A percentile compares a stretch with the other conserved stretches of the same genome.
Evolutionary conservation across 2,797 vertebrate species (phyloP).

Genomic region (Syndactyla subalaris): DNA sequence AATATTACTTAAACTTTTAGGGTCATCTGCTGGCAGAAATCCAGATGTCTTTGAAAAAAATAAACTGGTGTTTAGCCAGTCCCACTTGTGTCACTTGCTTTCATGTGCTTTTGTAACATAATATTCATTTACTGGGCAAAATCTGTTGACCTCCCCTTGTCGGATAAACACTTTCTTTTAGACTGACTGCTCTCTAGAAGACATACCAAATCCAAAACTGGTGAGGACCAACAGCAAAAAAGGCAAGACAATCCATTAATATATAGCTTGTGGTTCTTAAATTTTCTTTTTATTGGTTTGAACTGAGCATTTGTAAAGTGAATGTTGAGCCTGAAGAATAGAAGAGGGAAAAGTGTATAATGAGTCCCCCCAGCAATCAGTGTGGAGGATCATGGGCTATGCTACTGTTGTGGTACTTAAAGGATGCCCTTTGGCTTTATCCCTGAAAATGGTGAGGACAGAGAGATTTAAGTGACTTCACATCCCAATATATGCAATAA

Average conservation of each 20-base stretch:
- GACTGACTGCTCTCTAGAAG: conserved; percentile 35
- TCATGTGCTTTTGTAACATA: neutral
- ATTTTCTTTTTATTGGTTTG: neutral
- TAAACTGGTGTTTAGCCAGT: neutral
- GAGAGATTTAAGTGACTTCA: neutral
- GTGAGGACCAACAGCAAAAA: conserved; percentile 55
- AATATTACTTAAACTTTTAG: neutral
- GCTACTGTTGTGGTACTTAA: neutral
- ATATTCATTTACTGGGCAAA: neutral
- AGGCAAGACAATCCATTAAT: conserved; percentile 41
- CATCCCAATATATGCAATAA: neutral
- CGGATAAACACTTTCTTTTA: neutral
- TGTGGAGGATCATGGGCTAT: neutral
- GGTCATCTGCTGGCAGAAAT: neutral
- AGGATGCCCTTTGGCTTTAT: neutral
- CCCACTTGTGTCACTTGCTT: neutral
- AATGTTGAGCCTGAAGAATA: neutral
- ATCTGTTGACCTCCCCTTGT: neutral
- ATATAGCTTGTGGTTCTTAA: neutral
- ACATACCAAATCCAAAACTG: neutral
- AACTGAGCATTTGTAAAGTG: neutral
- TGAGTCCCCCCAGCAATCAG: neutral
- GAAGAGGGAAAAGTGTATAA: neutral
- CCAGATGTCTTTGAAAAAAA: neutral
- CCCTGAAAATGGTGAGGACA: neutral